Conservation (phyloP, 2,797 vertebrate genomes). For the Acridotheres tristis region DNA sequence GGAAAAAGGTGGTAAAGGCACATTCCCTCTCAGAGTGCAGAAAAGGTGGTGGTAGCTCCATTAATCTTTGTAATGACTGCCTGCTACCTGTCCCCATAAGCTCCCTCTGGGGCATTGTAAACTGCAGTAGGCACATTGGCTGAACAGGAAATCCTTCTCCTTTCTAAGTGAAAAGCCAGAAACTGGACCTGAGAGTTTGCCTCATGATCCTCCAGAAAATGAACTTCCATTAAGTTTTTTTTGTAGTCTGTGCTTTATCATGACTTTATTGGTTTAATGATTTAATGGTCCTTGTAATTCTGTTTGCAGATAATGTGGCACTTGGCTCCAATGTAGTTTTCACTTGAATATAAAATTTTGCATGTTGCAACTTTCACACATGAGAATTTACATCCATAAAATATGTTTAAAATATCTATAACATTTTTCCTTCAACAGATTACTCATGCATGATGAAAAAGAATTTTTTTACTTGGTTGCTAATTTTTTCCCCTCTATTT, state of each 20-base stretch:
- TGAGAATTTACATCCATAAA: not conserved
- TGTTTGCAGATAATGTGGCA: not conserved
- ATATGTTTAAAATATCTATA: not conserved
- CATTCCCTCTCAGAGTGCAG: not conserved
- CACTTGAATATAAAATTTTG: not conserved
- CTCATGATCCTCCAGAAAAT: not conserved
- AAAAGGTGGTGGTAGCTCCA: not conserved
- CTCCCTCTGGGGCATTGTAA: not conserved
- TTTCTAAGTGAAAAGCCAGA: not conserved
- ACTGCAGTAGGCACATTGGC: not conserved
- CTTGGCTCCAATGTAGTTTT: not conserved
- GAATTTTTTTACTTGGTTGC: not conserved
- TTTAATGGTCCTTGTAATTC: not conserved
- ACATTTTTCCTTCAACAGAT: not conserved
- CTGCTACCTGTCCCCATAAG: not conserved
- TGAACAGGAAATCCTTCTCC: not conserved
- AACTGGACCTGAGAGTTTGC: not conserved
- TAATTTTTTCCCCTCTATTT: not conserved
- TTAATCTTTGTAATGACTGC: not conserved
- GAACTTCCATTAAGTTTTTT: not conserved
- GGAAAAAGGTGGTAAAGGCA: not conserved
- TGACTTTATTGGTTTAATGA: not conserved
- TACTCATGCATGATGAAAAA: not conserved
- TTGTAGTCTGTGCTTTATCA: not conserved
- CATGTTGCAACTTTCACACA: not conserved